Conservation (phyloP, 1,140 invertebrate genomes). For the Neuroterus valhalla region DNA sequence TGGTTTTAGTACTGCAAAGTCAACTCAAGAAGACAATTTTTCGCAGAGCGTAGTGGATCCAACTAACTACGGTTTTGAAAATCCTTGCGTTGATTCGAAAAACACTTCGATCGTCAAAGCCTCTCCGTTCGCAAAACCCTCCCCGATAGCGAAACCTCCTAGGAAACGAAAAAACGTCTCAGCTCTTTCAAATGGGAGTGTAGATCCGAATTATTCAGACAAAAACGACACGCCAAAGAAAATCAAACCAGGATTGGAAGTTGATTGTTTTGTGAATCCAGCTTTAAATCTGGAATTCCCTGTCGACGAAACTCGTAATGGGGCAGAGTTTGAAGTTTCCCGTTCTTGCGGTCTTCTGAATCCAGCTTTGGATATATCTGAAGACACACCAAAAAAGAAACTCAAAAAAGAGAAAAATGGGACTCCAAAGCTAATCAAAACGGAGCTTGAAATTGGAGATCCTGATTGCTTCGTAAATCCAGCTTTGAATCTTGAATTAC, state of each 20-base stretch:
- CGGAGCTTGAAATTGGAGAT: not conserved
- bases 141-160: conserved; percentile 15
- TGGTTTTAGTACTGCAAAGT: conserved; percentile 53
- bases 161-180: conserved; percentile 49
- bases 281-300: conserved; percentile 25
- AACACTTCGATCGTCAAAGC: conserved; percentile 16
- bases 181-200: conserved; percentile 35
- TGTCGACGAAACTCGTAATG: conserved; percentile 32
- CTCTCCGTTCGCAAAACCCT: not conserved
- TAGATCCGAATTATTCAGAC: conserved; percentile 14
- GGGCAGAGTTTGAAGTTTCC: conserved; percentile 42
- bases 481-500: conserved; percentile 17
- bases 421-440: conserved; percentile 18
- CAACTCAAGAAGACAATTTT: conserved; percentile 31
- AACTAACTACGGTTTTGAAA: conserved; percentile 60
- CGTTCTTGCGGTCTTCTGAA: conserved; percentile 9
- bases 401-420: conserved; percentile 5
- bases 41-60: conserved; percentile 45
- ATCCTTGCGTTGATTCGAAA: conserved; percentile 57
- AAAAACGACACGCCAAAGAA: conserved; percentile 35
- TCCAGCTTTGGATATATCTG: not conserved
- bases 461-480: conserved; percentile 35
- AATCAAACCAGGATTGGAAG: not conserved
- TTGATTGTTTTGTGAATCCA: conserved; percentile 35
- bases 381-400: conserved; percentile 24